Base-by-base conservation (phyloP, 1,140 invertebrate genomes). In the Tetraneura akinire region DNA sequence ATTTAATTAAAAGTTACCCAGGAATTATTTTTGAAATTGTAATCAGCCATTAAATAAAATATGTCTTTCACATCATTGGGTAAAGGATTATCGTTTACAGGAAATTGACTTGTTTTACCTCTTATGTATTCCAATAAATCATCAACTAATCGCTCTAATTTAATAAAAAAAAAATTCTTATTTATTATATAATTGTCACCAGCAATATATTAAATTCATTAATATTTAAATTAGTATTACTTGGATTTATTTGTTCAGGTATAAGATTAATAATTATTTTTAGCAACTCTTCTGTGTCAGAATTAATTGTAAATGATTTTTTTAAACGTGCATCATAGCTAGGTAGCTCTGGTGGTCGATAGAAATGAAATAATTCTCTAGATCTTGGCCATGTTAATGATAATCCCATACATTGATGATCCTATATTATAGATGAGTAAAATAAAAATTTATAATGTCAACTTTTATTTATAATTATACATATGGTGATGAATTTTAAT, bases 41-140 rank as follows among this genome's bases (percentile, higher is more conserved):
- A 95, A 87, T 98, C 96, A 9, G 91, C 96, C 47, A 98, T 85
- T 3, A 97, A 87, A 85, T 96, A 98, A 85, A 94, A 98, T 62
- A 96, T 90, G 55, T 93, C 91, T 21, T 88, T 86, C 81, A 92
- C 88, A 83, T 89, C 86, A 82, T 87, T 87, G 1, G 89, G 89
- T 21, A 87, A 74, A 3, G 83, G 81, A 81, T 84, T 85, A 32
- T 86, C 86, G 18, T 89, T 85, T 9, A 83, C 83, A 1, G 91
- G 89, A 68, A 91, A 84, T 80, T 86, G 86, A 3, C 89, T 86
- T 29, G 83, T 86, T 26, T 88, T 86, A 0, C 91, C 91, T 73
- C 90, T 87, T n/a, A 94, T 89, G 83, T 89, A 93, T 51, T 89
- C 88, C 73, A 86, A 88, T 78, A 93, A 88, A 82, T 91, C 88